Evolutionary conservation across 2,113 vertebrate genomes (phyloP).

Genomic region (Gracilinanus agilis): DNA sequence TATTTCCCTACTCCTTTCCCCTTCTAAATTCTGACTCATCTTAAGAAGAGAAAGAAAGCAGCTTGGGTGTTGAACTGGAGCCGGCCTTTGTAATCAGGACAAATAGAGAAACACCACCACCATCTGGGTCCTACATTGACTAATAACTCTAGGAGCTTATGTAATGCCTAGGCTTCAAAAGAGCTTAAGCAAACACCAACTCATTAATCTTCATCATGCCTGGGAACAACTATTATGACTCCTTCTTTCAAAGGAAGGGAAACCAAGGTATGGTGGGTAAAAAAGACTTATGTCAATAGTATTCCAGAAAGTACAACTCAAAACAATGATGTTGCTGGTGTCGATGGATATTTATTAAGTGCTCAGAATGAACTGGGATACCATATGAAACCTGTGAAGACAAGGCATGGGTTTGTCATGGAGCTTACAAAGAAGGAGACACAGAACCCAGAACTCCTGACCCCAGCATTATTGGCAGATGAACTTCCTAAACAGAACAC

Average conservation of each 20-base stretch:
- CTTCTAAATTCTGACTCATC: not conserved
- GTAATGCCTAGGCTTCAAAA: not conserved
- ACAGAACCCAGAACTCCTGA: not conserved
- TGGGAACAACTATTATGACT: not conserved
- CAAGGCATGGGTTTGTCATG: not conserved
- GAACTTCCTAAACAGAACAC: not conserved
- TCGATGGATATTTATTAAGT: rapidly evolving
- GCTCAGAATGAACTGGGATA: not conserved
- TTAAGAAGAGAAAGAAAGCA: not conserved
- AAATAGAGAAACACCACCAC: not conserved
- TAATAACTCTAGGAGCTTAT: not conserved
- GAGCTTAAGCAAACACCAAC: constrained; percentile 6
- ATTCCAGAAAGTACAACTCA: not conserved
- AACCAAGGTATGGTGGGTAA: not conserved
- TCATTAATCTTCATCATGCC: not conserved
- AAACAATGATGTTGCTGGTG: not conserved
- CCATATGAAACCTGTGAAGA: not conserved
- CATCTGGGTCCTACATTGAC: constrained; percentile 18
- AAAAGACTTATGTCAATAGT: constrained; percentile 41
- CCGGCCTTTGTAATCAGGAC: constrained; percentile 23
- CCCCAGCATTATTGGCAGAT: not conserved
- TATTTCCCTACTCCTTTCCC: not conserved
- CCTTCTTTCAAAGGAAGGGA: constrained; percentile 1
- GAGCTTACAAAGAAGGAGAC: not conserved
- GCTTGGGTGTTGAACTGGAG: not conserved